Evolutionary conservation across 2,888 invertebrate species (phyloP).

Genomic region (Archaeoteleia sp.): DNA sequence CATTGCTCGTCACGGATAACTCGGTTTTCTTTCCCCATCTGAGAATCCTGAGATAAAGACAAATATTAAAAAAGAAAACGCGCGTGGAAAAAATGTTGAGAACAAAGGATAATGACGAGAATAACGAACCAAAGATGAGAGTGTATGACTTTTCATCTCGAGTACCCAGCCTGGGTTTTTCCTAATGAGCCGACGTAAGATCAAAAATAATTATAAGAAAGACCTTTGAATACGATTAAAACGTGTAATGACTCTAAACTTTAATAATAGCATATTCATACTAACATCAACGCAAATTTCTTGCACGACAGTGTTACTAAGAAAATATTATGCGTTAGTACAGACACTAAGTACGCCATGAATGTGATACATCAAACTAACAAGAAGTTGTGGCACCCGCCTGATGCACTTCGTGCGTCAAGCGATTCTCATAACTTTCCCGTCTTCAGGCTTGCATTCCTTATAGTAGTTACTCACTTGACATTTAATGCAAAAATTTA

Average conservation of each 20-base stretch:
- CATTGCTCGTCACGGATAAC: slow-evolving; percentile 19
- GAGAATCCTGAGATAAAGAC: slow-evolving; percentile 7
- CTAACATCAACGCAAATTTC: slow-evolving; percentile 19
- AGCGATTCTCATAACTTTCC: slow-evolving; percentile 37
- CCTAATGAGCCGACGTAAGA: too few species aligned
- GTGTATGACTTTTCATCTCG: too few species aligned
- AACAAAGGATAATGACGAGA: too few species aligned
- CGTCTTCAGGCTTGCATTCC: slow-evolving; percentile 27
- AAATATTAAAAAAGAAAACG: too few species aligned
- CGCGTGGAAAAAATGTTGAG: too few species aligned
- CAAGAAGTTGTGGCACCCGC: slow-evolving; percentile 50
- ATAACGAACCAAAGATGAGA: too few species aligned
- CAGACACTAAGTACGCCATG: slow-evolving; percentile 41
- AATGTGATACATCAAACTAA: slow-evolving; percentile 50
- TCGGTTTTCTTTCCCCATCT: not conserved
- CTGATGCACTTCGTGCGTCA: slow-evolving; percentile 34
- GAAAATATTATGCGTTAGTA: slow-evolving; percentile 38
- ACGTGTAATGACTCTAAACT: slow-evolving; percentile 27
- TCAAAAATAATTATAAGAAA: not conserved
- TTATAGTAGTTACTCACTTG: slow-evolving; percentile 29
- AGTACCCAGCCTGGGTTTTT: too few species aligned
- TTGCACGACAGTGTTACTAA: slow-evolving; percentile 19
- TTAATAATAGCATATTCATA: slow-evolving; percentile 24
- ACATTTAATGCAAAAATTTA: slow-evolving; percentile 29
- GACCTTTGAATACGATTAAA: not conserved